A percentile compares a stretch with the other conserved stretches of the same genome.
These are phyloP conservation scores for Leptodactylus fuscus DNA, from an alignment of 2,113 vertebrate genomes.

Conservation along the genomic window DNA sequence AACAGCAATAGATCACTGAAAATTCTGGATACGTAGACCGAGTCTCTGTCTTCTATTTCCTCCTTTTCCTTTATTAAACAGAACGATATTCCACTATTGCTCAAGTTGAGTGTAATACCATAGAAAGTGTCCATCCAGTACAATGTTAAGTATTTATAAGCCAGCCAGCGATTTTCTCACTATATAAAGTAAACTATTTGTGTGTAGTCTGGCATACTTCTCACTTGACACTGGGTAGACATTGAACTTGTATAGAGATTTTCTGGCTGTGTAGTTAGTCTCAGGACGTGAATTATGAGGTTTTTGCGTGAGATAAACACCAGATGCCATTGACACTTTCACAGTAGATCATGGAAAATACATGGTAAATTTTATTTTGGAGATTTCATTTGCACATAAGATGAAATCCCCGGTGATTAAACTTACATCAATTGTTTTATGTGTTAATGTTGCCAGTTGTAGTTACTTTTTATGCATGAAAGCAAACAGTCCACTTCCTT, in stretches of 20 bases:
- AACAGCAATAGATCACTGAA: too few relatives aligned
- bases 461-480: constrained; percentile 17
- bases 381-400: constrained; percentile 43
- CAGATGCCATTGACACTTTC: constrained; percentile 45
- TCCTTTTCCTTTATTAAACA: not conserved
- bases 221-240: constrained; percentile 48
- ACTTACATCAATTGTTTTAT: constrained; percentile 33
- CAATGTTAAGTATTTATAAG: constrained; percentile 30
- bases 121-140: not conserved
- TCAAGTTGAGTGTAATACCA: not conserved
- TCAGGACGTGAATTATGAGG: not conserved
- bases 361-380: constrained; percentile 1
- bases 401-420: constrained; percentile 43
- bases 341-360: constrained; percentile 48
- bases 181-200: constrained; percentile 56
- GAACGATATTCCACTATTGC: not conserved
- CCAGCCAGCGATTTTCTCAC: constrained; percentile 41
- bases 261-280: constrained; percentile 18
- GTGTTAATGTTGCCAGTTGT: constrained; percentile 45
- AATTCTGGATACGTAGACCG: not conserved
- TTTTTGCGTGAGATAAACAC: constrained; percentile 41
- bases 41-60: not conserved
- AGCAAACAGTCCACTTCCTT: constrained; percentile 52
- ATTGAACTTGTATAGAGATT: constrained; percentile 37
- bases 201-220: constrained; percentile 54